Conservation (phyloP, 1,140 invertebrate species). For the Drosophila orena region DNA sequence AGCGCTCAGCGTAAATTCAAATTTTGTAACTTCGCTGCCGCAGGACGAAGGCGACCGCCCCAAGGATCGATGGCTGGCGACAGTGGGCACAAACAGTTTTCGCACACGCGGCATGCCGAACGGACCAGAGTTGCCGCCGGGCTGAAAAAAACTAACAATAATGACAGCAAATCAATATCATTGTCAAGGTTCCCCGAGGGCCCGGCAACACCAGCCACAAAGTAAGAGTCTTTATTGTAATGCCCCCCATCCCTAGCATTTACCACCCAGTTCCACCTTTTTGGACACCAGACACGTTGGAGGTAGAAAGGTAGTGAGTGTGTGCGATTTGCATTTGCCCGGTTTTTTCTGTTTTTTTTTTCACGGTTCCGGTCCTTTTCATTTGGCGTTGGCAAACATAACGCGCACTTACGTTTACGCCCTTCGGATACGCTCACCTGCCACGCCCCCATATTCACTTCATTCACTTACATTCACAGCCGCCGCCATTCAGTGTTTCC, state of each 20-base stretch:
- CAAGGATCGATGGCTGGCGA: slow-evolving; percentile 44
- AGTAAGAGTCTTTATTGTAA: slow-evolving; percentile 71
- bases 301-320: neutral
- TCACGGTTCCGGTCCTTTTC: slow-evolving; percentile 48
- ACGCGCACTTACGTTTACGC: slow-evolving; percentile 47
- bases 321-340: slow-evolving; percentile 60
- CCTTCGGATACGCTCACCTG: slow-evolving; percentile 38
- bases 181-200: slow-evolving; percentile 63
- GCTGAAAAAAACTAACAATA: slow-evolving; percentile 70
- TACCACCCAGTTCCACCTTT: neutral
- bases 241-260: slow-evolving; percentile 11
- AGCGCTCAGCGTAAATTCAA: slow-evolving; percentile 72
- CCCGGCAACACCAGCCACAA: slow-evolving; percentile 43
- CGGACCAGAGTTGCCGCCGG: slow-evolving; percentile 26
- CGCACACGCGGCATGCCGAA: slow-evolving; percentile 33
- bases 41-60: slow-evolving; percentile 22
- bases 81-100: slow-evolving; percentile 55
- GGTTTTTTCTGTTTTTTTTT: slow-evolving; percentile 41
- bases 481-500: neutral
- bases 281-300: neutral
- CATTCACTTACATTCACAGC: slow-evolving; percentile 34
- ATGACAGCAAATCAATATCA: slow-evolving; percentile 82
- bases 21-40: slow-evolving; percentile 58
- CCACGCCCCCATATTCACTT: slow-evolving; percentile 43
- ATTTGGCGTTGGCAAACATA: slow-evolving; percentile 52